Base-by-base conservation (phyloP, 37 sponge, comb jelly and placozoan genomes). In the Geodia barretti region DNA sequence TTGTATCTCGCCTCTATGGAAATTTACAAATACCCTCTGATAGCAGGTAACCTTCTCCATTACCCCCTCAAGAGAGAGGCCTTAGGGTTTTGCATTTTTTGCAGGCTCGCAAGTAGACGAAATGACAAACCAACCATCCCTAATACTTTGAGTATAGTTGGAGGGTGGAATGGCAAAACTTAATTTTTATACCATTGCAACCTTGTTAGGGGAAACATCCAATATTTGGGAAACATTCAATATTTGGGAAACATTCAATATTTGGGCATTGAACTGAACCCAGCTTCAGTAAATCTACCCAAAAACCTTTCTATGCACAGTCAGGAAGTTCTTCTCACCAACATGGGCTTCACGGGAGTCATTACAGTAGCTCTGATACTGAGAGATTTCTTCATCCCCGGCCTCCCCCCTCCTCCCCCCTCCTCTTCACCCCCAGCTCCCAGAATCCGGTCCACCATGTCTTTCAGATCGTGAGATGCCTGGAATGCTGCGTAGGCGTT, bases 291-390 rank as follows among this genome's bases (percentile, higher is more conserved):
- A 14, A 14, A 17, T 17, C 14, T 47, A 14, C 54, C 54, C 14
- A 17, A n/a, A 29, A 38, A 14, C 54, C 54, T 47, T 47, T 47
- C 54, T 47, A 47, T 17, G 54, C 54, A 47, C 54, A 26, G 25
- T 14, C 38, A 72, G 25, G 41, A 70, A 28, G 23, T 20, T 19
- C 17, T 8, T 34, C 24, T 11, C 43, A 95, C 96, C 80, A 98
- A 85, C 99, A 98, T 98, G 1, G 99, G 99, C 64, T 95, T 96
- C 35, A 98, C 90, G 26, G 99, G 97, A 0, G 97, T 96, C 99
- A 98, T 96, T n/a, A 98, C 64, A 21, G 72, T 74, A 20, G 87
- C 79, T 19, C 80, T 82, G 7, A 97, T 77, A 41, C 95, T 91
- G 60, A 97, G 87, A 20, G 14, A 38, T 70, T 82, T 87, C 71